Percentiles rank a stretch among this genome's conserved stretches.
phyloP scores from a whole-genome alignment of 2,888 invertebrate genomes.

The Lamellibrachia columna region DNA sequence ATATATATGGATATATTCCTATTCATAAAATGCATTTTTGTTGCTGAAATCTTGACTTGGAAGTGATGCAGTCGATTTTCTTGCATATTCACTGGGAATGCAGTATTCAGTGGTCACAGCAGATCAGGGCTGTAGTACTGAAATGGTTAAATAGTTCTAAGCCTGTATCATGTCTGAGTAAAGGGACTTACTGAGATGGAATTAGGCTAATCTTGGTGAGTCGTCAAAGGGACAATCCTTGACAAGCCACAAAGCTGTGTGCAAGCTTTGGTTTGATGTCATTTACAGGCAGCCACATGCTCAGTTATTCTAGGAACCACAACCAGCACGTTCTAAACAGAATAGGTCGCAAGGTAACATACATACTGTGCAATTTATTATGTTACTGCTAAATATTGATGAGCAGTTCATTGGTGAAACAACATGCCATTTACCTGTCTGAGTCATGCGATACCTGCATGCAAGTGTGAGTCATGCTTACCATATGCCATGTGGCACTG shows the following conservation, averaged over 20 bases:
- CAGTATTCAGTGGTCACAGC: too few species aligned
- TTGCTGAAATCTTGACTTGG: too few species aligned
- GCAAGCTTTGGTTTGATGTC: neutral
- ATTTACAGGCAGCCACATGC: neutral
- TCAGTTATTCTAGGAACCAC: neutral
- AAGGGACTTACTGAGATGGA: neutral
- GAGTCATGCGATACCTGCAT: conserved; percentile 7
- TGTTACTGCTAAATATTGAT: conserved; percentile 12
- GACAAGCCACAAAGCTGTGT: neutral
- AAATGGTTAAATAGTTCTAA: neutral
- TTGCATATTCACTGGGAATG: too few species aligned
- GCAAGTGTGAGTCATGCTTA: neutral
- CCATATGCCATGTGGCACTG: conserved; percentile 6
- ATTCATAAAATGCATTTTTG: too few species aligned
- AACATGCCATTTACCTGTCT: neutral
- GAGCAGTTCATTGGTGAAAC: neutral
- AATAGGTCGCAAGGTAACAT: neutral
- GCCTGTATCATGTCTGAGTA: neutral
- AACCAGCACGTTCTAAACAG: neutral
- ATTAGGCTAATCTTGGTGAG: neutral
- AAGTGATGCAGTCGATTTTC: too few species aligned
- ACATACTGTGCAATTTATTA: neutral
- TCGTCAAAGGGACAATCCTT: neutral
- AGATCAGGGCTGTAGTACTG: too few species aligned
- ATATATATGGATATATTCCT: too few species aligned